phyloP scores from a whole-genome alignment of 2,888 invertebrate species.

The Apotomis betuletana region DNA sequence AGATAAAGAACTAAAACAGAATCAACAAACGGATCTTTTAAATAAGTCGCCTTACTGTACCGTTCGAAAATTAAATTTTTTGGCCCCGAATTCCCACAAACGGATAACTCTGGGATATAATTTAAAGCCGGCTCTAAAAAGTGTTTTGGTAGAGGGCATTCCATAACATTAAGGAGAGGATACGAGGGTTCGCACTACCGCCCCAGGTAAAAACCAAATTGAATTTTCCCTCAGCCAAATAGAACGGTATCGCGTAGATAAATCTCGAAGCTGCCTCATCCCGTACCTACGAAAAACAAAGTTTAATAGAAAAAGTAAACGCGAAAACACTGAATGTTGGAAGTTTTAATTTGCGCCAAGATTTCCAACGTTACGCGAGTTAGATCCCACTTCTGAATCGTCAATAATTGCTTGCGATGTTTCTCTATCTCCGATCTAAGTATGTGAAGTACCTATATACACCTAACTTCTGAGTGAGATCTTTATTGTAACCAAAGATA shows the following conservation, averaged over 20 bases:
- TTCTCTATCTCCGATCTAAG: constrained; percentile 25
- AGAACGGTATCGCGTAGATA: constrained; percentile 79
- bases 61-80: constrained; percentile 28
- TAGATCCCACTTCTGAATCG: constrained; percentile 51
- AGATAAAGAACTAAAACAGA: neutral
- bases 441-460: neutral
- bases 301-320: constrained; percentile 78
- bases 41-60: constrained; percentile 18
- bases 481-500: neutral
- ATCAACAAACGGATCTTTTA: neutral
- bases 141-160: constrained; percentile 60
- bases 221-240: constrained; percentile 77
- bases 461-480: neutral
- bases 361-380: constrained; percentile 50
- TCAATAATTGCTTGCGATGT: constrained; percentile 47
- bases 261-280: constrained; percentile 75
- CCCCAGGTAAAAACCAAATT: constrained; percentile 81
- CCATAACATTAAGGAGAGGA: constrained; percentile 70
- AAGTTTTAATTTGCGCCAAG: constrained; percentile 70
- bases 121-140: constrained; percentile 61
- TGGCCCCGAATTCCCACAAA: constrained; percentile 27
- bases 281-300: constrained; percentile 75
- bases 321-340: constrained; percentile 71
- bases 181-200: constrained; percentile 70
- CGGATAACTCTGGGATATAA: constrained; percentile 37